A percentile compares a stretch with the other conserved stretches of the same genome.
These are phyloP conservation scores for Limenitis camilla DNA, from an alignment of 2,888 invertebrate species.

Conservation along the genomic window DNA sequence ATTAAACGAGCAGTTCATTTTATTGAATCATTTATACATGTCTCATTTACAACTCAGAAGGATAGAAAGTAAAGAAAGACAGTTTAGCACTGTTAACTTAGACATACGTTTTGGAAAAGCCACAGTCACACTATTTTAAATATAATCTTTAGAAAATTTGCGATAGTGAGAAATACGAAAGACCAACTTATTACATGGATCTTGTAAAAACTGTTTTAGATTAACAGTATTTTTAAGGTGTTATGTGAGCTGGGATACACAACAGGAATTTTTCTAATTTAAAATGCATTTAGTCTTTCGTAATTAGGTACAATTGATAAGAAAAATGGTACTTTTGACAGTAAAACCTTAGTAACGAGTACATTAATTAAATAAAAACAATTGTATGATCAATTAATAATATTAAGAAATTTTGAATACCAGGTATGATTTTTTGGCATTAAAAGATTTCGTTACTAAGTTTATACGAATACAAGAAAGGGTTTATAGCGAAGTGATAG, in stretches of 20 bases:
- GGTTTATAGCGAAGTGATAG: constrained; percentile 7
- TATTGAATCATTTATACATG: constrained; percentile 50
- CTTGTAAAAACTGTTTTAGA: too few relatives aligned
- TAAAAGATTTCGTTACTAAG: too few relatives aligned
- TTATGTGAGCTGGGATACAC: too few relatives aligned
- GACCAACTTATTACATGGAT: neutral
- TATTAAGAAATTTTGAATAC: neutral
- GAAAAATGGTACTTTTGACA: neutral
- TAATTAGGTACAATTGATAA: neutral
- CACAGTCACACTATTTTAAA: constrained; percentile 18
- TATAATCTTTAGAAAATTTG: constrained; percentile 9
- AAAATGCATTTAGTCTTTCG: neutral
- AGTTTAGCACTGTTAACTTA: constrained; percentile 58
- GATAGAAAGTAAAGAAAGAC: constrained; percentile 40
- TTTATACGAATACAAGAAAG: neutral
- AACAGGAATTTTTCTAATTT: too few relatives aligned
- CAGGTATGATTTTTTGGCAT: too few relatives aligned
- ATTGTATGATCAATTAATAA: neutral
- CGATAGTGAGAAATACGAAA: neutral
- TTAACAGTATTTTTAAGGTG: too few relatives aligned
- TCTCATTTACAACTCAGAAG: constrained; percentile 44
- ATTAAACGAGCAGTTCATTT: constrained; percentile 49
- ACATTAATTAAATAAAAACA: too few relatives aligned
- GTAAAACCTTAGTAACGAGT: constrained; percentile 6
- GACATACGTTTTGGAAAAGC: constrained; percentile 40